These are phyloP conservation scores for Xiphias gladius DNA, from an alignment of 2,113 vertebrate species.

Conservation along the genomic window DNA sequence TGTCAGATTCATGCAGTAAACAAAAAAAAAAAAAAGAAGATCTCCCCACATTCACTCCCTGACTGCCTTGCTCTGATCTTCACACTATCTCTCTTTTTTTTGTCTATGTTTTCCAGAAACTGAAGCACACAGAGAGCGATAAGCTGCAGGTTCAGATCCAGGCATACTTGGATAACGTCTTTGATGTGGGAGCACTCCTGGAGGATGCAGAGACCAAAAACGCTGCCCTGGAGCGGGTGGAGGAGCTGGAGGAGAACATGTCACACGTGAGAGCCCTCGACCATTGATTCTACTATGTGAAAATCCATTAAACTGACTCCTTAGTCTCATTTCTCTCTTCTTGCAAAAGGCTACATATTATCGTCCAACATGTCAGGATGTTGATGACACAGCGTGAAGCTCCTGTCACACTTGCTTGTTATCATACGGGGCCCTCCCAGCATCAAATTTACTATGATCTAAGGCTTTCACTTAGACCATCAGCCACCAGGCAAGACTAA, in stretches of 20 bases:
- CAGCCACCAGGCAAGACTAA: neutral
- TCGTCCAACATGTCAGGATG: constrained; percentile 11
- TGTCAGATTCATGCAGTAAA: neutral
- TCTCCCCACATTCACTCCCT: neutral
- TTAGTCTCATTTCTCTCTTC: neutral
- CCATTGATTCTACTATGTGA: neutral
- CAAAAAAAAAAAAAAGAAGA: neutral
- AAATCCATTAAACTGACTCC: neutral
- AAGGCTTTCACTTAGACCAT: constrained; percentile 9
- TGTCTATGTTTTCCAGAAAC: constrained; percentile 86
- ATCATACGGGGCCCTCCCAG: neutral
- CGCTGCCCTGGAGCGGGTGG: constrained; percentile 96
- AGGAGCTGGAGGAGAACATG: constrained; percentile 96
- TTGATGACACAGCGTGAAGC: constrained; percentile 6
- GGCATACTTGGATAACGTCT: constrained; percentile 97
- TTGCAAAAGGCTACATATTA: neutral
- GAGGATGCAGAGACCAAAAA: constrained; percentile 98
- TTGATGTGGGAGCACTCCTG: constrained; percentile 94
- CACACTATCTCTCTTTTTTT: constrained; percentile 1
- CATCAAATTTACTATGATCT: neutral
- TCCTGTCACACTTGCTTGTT: constrained; percentile 11
- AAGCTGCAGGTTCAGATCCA: constrained; percentile 98
- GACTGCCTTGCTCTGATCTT: neutral
- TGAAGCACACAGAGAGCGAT: constrained; percentile 96
- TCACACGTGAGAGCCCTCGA: constrained; percentile 88